Conservation (phyloP, 2,888 invertebrate genomes). For the Eupithecia vulgata region DNA sequence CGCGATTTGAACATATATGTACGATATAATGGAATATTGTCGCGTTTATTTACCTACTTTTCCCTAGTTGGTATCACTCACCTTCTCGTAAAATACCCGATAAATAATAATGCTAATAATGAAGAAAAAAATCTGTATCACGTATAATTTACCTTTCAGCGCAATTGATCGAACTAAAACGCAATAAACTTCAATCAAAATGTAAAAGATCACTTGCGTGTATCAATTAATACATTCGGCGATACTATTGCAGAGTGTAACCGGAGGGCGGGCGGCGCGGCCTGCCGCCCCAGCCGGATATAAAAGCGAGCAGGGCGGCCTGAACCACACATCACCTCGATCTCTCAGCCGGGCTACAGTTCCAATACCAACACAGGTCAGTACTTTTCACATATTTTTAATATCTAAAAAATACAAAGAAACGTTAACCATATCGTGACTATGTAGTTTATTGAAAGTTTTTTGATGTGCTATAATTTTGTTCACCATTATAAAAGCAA, state of each 20-base stretch:
- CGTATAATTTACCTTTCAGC: not conserved
- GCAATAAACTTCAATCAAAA: not conserved
- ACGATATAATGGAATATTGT: no score
- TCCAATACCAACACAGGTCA: conserved; percentile 57
- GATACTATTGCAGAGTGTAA: not conserved
- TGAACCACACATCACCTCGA: conserved; percentile 65
- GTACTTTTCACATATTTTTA: conserved; percentile 36
- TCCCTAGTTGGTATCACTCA: no score
- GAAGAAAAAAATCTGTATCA: not conserved
- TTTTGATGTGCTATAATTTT: not conserved
- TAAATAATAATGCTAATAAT: no score
- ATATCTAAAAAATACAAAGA: not conserved
- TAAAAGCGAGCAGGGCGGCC: conserved; percentile 62
- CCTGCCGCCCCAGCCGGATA: conserved; percentile 56
- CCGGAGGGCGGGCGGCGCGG: conserved; percentile 47
- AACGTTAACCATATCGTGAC: not conserved
- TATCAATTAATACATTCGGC: not conserved
- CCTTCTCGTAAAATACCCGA: no score
- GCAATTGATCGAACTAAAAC: not conserved
- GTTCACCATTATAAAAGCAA: not conserved
- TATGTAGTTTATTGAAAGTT: not conserved
- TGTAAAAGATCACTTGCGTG: not conserved
- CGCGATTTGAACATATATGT: no score
- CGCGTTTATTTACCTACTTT: no score
- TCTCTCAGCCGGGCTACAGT: conserved; percentile 58